Conservation (phyloP, 2,888 invertebrate species). For the Ectropis crepuscularia region DNA sequence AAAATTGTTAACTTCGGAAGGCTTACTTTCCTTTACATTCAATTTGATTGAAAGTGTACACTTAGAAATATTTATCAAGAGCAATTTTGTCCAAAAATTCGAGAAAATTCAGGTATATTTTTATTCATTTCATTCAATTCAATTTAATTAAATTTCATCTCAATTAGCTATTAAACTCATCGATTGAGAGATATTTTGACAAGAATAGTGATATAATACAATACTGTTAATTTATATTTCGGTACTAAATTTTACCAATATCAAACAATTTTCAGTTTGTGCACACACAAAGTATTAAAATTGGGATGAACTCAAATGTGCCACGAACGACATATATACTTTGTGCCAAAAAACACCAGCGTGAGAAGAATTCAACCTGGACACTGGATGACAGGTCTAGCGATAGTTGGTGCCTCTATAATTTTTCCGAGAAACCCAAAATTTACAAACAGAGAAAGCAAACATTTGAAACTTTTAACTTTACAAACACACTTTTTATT, state of each 20-base stretch:
- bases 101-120: too few relatives aligned
- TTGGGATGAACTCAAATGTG: slow-evolving; percentile 40
- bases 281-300: slow-evolving; percentile 38
- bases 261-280: slow-evolving; percentile 49
- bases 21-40: background rate
- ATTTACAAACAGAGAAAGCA: slow-evolving; percentile 64
- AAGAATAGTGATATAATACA: too few relatives aligned
- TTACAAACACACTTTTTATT: slow-evolving; percentile 15
- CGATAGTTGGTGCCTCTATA: slow-evolving; percentile 32
- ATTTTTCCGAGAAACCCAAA: slow-evolving; percentile 40
- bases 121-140: too few relatives aligned
- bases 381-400: slow-evolving; percentile 24
- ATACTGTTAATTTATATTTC: background rate
- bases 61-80: too few relatives aligned
- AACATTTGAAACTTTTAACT: slow-evolving; percentile 52
- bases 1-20: slow-evolving; percentile 12
- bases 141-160: too few relatives aligned
- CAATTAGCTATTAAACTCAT: too few relatives aligned
- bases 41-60: too few relatives aligned
- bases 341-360: slow-evolving; percentile 27
- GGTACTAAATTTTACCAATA: slow-evolving; percentile 36
- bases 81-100: too few relatives aligned
- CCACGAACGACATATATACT: slow-evolving; percentile 33
- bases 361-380: slow-evolving; percentile 40
- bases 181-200: too few relatives aligned